Base-by-base conservation (phyloP, 2,888 invertebrate genomes). In the Epirrhoe alternata region DNA sequence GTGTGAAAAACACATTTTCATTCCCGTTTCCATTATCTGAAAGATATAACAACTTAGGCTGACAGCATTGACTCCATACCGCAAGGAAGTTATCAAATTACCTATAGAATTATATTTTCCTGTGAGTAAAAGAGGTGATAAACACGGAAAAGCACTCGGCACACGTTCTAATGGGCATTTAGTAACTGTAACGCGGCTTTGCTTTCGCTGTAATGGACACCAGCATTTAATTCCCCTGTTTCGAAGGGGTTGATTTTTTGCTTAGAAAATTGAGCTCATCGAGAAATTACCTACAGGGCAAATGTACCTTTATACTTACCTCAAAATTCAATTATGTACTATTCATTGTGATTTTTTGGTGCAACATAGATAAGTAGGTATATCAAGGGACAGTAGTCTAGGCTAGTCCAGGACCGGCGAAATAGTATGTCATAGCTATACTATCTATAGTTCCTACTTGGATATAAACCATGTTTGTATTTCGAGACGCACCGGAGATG, bases 401-500 rank as follows among this genome's bases (percentile, higher is more conserved):
- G 24, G 3, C 24, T 24, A n/a, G n/a, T n/a, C n/a, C n/a, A n/a
- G 10, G 35, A 38, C 12, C 10, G 4, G 38, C n/a, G 12, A 42
- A 42, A 42, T 12, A 42, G 2, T 42, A 42, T 12, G 5, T 4
- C 16, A 47, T 16, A 47, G 6, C 4, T 16, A 14, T 16, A 14
- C 14, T 6, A 5, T 3, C 4, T 10, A 16, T 7, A 47, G 2
- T 12, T n/a, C n/a, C n/a, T n/a, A n/a, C n/a, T n/a, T n/a, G 7
- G 47, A 14, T 47, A 7, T 12, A 2, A 47, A 6, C 14, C 16
- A 14, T 45, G 47, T 47, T 47, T 47, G 47, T 47, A 16, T 62
- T 62, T 54, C 14, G 31, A 56, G 35, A 16, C 42, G 42, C 50
- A 33, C 49, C 74, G 76, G 75, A 77, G 74, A 76, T 75, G 72